Evolutionary conservation across 1,140 invertebrate genomes (phyloP), one percentile per base, ranked within the genome.

Genomic region (Stegodyphus mimosarum): DNA sequence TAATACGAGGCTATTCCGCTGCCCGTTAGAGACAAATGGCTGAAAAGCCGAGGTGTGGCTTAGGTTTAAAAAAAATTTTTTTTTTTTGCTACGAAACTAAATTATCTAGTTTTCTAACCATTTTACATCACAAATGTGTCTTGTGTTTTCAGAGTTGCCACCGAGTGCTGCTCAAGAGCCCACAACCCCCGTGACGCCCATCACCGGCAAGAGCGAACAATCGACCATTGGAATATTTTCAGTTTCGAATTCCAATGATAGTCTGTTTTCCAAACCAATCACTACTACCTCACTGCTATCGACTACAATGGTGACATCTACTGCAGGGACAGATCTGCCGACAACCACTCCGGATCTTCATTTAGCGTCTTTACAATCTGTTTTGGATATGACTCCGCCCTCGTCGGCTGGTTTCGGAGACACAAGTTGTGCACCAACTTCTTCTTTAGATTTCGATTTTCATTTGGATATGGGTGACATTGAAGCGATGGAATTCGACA

Each of bases 131-230:
- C 9, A 10, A 60, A 60, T 2, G 9, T 60, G 55, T 60, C 15
- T 60, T 60, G 55, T 60, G 15, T 60, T 83, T 76, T 89, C 88
- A 92, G 97, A 98, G 89, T 89, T 98, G 18, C 96, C 96, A 2
- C 94, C 96, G 3, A 97, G 96, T 89, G 95, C 95, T 2, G 96
- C 95, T 7, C 93, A 94, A 81, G 94, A 95, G 88, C 94, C 95
- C 11, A 91, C 93, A 6, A 94, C 94, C 0, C 94, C 94, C n/a
- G 93, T 92, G 0, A 93, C 92, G 4, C 92, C 91, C 18, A 80
- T 86, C 6, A 66, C 76, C 11, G 51, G 49, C n/a, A 66, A 60
- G 48, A 76, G 50, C n/a, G 67, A 83, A 60, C 18, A 17, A 33
- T 10, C 18, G 17, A 33, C 76, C 49, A n/a, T 78, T 52, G 18